Evolutionary conservation across 2,797 vertebrate species (phyloP), one percentile per base, ranked within the genome.

Genomic region (Psittacula derbiana): DNA sequence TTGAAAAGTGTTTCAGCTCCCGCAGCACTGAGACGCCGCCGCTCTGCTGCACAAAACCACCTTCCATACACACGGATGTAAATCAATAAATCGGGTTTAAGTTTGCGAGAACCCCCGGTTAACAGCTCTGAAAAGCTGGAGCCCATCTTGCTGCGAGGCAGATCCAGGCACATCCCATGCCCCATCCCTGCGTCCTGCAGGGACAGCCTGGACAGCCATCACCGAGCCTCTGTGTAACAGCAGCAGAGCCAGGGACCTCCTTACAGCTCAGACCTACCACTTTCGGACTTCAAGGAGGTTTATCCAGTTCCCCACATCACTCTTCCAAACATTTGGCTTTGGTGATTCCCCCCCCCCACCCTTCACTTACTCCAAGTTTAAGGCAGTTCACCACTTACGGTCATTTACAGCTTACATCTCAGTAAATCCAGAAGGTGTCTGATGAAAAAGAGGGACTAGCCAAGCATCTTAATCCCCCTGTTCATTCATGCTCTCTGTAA

Each of bases 381-480:
- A 97, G 96, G 96, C 95, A 97, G 94, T 92, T 82, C 78, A 30
- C 49, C 92, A 95, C 94, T 95, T 96, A 88, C 33, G 86, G 95
- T 97, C 95, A 82, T 88, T 92, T 92, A 95, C 95, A 87, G 95
- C 92, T 95, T 92, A 94, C 78, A 86, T 90, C 96, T 87, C 75
- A 27, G 66, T 40, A 75, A 96, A 94, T 96, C 95, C 94, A 88
- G 69, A 97, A 98, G 98, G 98, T 97, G 98, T 98, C 98, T 97
- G 97, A 97, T 96, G 97, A 98, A 97, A 98, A 97, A 97, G 97
- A 97, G 95, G 96, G 98, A 97, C 97, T 97, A 97, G 97, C 98
- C 98, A 98, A 98, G 98, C 98, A 97, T 98, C 98, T 98, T 98
- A 98, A 99, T 98, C 98, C 98, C 97, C 98, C 98, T 94, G 96